phyloP scores from a whole-genome alignment of 2,113 vertebrate genomes.

The Eulemur rufifrons region DNA sequence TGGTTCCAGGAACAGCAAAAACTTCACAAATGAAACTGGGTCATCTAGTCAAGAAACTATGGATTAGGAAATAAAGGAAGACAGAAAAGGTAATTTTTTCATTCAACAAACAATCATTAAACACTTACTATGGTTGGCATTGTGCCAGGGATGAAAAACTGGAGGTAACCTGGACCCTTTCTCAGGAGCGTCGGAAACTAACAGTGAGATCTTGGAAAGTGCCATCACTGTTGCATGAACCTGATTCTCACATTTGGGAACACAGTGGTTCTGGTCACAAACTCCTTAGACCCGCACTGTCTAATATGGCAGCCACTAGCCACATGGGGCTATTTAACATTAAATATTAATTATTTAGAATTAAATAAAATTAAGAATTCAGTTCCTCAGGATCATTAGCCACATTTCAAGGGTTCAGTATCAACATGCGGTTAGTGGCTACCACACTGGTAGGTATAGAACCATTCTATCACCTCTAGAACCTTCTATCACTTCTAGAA shows the following conservation, averaged over 20 bases:
- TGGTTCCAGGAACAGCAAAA: neutral
- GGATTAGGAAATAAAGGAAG: neutral
- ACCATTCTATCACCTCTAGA: neutral
- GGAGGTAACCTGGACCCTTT: neutral
- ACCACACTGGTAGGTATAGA: neutral
- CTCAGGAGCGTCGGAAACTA: neutral
- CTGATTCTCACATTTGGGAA: neutral
- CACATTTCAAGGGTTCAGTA: neutral
- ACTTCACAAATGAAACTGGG: neutral
- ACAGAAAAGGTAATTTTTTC: neutral
- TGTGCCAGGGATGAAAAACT: neutral
- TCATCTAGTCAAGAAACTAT: neutral
- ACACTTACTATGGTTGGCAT: neutral
- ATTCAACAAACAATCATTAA: neutral
- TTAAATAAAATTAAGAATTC: neutral
- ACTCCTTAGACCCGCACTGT: neutral
- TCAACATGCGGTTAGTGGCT: neutral
- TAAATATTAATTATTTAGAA: conserved; percentile 5
- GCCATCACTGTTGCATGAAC: accelerated
- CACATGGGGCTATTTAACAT: neutral
- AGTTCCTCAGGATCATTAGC: neutral
- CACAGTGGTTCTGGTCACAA: neutral
- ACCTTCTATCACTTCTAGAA: neutral
- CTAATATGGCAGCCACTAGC: neutral
- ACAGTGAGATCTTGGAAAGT: neutral